Conservation (phyloP, 2,797 vertebrate genomes). For the Borostomias antarcticus region DNA sequence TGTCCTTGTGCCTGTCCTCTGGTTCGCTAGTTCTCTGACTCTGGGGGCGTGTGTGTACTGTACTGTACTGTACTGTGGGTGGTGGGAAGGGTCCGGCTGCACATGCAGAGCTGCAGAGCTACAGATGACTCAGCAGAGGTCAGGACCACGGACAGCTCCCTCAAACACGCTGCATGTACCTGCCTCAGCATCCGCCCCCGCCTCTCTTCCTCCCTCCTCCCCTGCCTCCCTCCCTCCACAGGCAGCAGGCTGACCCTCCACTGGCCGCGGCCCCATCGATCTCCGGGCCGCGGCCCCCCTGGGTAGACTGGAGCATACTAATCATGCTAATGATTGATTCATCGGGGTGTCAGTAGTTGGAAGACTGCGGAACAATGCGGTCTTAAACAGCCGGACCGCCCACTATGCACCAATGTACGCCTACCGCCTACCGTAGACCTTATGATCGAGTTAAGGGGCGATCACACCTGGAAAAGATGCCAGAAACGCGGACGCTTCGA, state of each 20-base stretch:
- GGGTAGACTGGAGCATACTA: slow-evolving; percentile 66
- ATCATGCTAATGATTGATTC: slow-evolving; percentile 68
- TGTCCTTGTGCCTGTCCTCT: slow-evolving; percentile 50
- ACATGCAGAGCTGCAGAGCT: slow-evolving; percentile 28
- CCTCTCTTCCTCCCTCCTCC: neutral
- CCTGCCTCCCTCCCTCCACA: slow-evolving; percentile 1
- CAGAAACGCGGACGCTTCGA: too few species aligned
- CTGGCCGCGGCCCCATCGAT: slow-evolving; percentile 65
- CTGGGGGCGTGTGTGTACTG: too few species aligned
- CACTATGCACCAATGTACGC: neutral
- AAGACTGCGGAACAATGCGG: slow-evolving; percentile 42
- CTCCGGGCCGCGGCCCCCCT: slow-evolving; percentile 49
- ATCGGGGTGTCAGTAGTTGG: slow-evolving; percentile 54
- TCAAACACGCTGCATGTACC: slow-evolving; percentile 15
- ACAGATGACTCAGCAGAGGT: slow-evolving; percentile 68
- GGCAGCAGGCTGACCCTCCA: slow-evolving; percentile 54
- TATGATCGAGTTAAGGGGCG: too few species aligned
- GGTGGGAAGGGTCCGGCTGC: neutral
- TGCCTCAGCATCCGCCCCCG: neutral
- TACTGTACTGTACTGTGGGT: neutral
- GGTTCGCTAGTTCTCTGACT: neutral
- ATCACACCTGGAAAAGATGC: too few species aligned
- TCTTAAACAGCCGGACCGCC: slow-evolving; percentile 36
- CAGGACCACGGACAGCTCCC: slow-evolving; percentile 49
- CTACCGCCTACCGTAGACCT: too few species aligned